Evolutionary conservation across 37 sponge, comb jelly and placozoan species (phyloP), one percentile per base, ranked within the genome.

Genomic region (Crambe crambe): DNA sequence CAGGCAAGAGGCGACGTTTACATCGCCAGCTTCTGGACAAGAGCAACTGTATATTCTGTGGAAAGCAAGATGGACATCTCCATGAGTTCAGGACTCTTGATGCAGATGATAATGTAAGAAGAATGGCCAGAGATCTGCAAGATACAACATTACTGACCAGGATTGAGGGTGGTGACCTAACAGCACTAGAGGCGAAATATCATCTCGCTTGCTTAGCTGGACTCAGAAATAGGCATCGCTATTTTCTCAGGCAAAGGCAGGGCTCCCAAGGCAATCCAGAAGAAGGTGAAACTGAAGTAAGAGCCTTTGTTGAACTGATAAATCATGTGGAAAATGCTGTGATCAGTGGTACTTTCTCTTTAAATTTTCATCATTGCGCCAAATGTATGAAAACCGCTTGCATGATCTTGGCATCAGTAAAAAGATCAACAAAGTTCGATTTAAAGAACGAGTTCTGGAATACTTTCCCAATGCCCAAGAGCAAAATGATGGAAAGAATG

Each of bases 391-490:
- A 12, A 47, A 47, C 12, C 51, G 51, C 6, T 12, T 47, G 6
- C 10, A 47, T 15, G 51, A 47, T 12, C 12, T 47, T 47, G 51
- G 51, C 6, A 47, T 47, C 51, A 47, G 12, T 12, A 47, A 47
- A 12, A 6, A 47, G 12, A 47, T 47, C 25, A 60, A 60, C 58
- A 75, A 58, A 58, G 56, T 37, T 32, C 54, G 76, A 56, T 32
- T 75, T 12, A 75, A 75, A 35, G 31, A 15, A 29, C 21, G 56
- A 57, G 27, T 75, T 22, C 61, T 75, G 9, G 38, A 75, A 60
- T 20, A 75, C 37, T 75, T 75, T 57, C 58, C 76, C 23, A 60
- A 75, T 59, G 76, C 59, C 20, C 76, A 75, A 34, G 76, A 75
- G 56, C 76, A 75, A 32, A 27, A 56, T 30, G 76, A 75, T 75